Percentiles rank a stretch among this genome's conserved stretches.
Evolutionary conservation across 2,888 invertebrate species (phyloP).

Genomic region (Seira sanloemensis): DNA sequence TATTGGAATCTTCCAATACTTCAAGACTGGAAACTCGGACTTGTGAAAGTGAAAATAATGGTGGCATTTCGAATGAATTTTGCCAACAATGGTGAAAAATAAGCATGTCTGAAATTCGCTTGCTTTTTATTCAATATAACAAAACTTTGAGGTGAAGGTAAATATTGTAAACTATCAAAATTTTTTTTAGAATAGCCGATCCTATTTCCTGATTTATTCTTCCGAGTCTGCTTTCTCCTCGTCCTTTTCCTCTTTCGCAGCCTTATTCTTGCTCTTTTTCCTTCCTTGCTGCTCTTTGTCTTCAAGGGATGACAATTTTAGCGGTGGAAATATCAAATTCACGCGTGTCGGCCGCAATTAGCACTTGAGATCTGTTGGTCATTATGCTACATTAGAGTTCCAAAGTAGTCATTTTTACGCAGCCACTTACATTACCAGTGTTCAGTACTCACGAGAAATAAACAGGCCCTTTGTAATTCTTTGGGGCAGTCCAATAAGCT

Average conservation of each 20-base stretch:
- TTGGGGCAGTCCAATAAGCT: constrained; percentile 58
- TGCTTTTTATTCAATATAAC: too few relatives aligned
- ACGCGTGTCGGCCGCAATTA: constrained; percentile 16
- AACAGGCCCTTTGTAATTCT: constrained; percentile 34
- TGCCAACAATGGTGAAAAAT: too few relatives aligned
- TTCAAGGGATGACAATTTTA: background rate
- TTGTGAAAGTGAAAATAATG: too few relatives aligned
- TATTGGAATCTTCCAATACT: too few relatives aligned
- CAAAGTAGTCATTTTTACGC: background rate
- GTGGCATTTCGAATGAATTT: too few relatives aligned
- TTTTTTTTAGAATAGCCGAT: background rate
- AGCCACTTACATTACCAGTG: too few relatives aligned
- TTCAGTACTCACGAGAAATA: constrained; percentile 43
- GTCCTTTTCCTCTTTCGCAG: background rate
- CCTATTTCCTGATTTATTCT: background rate
- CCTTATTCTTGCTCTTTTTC: background rate
- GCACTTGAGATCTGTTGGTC: constrained; percentile 9
- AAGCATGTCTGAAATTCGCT: too few relatives aligned
- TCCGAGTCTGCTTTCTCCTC: background rate
- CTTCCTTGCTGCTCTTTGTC: background rate
- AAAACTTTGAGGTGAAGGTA: background rate
- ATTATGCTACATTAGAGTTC: background rate
- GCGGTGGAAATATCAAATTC: constrained; percentile 29
- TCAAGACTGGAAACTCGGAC: too few relatives aligned
- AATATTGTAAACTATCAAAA: background rate